These are phyloP conservation scores for Cyrtorhinus lividipennis DNA, from an alignment of 1,140 invertebrate species.

Conservation along the genomic window DNA sequence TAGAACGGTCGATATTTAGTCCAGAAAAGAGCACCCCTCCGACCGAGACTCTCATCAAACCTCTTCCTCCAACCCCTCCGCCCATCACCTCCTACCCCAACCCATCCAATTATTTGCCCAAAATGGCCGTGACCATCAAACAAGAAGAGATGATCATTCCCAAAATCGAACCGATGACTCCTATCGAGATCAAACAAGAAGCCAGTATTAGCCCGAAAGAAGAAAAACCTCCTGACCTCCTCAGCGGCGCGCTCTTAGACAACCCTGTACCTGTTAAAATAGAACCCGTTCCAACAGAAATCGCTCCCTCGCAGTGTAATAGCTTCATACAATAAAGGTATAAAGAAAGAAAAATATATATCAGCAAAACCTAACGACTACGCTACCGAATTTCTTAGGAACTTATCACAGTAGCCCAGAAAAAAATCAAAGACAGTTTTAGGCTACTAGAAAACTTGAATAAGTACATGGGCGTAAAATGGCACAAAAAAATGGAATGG, in stretches of 20 bases:
- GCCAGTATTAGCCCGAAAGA: not conserved
- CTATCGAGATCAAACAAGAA: slow-evolving; percentile 8
- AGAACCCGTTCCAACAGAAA: not conserved
- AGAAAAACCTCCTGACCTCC: slow-evolving; percentile 1
- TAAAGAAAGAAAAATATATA: not conserved
- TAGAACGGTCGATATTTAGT: slow-evolving; percentile 18
- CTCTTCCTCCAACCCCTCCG: not conserved
- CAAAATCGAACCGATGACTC: not conserved
- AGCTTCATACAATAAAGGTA: too few relatives aligned
- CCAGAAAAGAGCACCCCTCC: slow-evolving; percentile 13
- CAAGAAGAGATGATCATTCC: not conserved
- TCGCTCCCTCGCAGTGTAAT: not conserved
- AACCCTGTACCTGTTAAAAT: not conserved
- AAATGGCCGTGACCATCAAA: not conserved
- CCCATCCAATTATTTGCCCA: not conserved
- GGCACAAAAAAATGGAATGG: too few relatives aligned
- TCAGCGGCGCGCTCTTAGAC: not conserved
- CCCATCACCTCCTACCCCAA: too few relatives aligned
- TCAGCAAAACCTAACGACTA: too few relatives aligned
- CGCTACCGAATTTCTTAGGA: too few relatives aligned
- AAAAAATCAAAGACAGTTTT: too few relatives aligned
- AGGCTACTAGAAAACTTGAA: too few relatives aligned
- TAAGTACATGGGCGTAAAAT: too few relatives aligned
- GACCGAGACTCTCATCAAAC: not conserved
- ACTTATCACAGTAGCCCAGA: too few relatives aligned